These are phyloP conservation scores for Chloropsis hardwickii DNA, from an alignment of 2,113 vertebrate species.

Conservation along the genomic window DNA sequence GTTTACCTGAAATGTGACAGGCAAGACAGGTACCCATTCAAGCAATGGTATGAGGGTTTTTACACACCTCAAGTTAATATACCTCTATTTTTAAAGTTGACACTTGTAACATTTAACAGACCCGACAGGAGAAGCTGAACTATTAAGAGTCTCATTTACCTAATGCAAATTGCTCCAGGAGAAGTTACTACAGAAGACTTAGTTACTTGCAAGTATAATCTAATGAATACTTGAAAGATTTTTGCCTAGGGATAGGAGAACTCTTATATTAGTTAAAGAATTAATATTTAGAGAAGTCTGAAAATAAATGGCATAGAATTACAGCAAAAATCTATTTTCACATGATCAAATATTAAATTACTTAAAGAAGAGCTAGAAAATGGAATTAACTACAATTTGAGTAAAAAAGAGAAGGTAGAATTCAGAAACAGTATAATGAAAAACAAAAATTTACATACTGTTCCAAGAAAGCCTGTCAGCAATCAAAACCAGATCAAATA, in stretches of 20 bases:
- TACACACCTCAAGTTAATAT: background rate
- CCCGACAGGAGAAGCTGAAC: background rate
- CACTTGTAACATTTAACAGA: background rate
- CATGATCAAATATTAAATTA: background rate
- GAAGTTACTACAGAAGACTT: background rate
- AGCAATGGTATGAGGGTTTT: background rate
- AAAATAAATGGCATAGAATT: background rate
- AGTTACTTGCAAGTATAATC: background rate
- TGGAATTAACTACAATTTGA: background rate
- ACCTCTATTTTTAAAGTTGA: background rate
- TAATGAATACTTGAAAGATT: background rate
- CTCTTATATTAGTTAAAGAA: background rate
- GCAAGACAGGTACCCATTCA: background rate
- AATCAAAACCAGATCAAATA: background rate
- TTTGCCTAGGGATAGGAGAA: background rate
- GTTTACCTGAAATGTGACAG: background rate
- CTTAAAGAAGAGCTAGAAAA: background rate
- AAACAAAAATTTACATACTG: background rate
- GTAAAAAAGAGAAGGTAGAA: background rate
- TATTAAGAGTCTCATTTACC: background rate
- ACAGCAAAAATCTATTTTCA: slow-evolving; percentile 5
- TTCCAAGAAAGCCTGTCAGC: background rate
- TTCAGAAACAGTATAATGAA: background rate
- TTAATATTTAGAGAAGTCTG: background rate
- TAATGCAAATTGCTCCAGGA: background rate